phyloP scores from a whole-genome alignment of 2,113 vertebrate species.

The Arizona elegans region DNA sequence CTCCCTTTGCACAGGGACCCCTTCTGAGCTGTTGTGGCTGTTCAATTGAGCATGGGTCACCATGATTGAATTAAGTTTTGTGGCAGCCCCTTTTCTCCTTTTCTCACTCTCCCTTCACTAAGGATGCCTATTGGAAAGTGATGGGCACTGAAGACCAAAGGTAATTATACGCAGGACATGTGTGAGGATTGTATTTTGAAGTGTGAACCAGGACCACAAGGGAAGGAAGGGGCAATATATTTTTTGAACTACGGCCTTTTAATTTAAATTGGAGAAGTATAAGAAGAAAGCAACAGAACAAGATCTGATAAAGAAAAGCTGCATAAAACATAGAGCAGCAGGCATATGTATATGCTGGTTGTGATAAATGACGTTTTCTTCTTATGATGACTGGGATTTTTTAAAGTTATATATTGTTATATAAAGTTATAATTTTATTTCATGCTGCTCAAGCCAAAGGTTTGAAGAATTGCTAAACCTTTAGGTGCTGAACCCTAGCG shows the following conservation, averaged over 20 bases:
- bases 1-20: conserved; percentile 72
- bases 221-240: not conserved
- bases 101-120: conserved; percentile 59
- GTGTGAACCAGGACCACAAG: conserved; percentile 49
- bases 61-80: conserved; percentile 78
- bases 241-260: conserved; percentile 32
- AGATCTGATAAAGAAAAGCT: not conserved
- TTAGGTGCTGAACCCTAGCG: not conserved
- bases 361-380: not conserved
- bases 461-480: not conserved
- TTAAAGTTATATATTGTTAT: not conserved
- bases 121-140: conserved; percentile 64
- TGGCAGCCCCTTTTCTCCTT: conserved; percentile 47
- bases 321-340: not conserved
- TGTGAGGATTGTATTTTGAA: conserved; percentile 60
- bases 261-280: not conserved
- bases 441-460: not conserved
- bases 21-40: conserved; percentile 81
- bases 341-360: not conserved
- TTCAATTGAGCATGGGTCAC: conserved; percentile 81
- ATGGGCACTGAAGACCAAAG: conserved; percentile 69
- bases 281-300: not conserved
- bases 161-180: conserved; percentile 66
- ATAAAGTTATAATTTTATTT: not conserved
- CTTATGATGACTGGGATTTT: not conserved